These are phyloP conservation scores for Oppia nitens DNA, from an alignment of 1,140 invertebrate genomes.

Conservation along the genomic window DNA sequence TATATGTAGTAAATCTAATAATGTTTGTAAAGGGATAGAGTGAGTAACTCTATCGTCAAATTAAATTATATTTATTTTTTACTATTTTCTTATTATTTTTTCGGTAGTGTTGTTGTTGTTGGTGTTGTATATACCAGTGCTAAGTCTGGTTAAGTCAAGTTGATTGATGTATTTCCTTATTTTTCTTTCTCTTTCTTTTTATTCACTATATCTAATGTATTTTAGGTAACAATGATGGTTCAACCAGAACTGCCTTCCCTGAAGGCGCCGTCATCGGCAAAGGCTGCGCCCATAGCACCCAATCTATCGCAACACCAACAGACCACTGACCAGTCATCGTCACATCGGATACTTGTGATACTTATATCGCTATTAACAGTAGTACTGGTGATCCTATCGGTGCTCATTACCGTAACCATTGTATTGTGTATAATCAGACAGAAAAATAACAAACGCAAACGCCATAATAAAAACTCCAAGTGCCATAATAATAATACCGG, in stretches of 20 bases:
- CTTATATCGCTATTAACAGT: neutral
- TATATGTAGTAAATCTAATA: too few species aligned
- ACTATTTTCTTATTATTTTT: too few species aligned
- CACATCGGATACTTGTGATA: neutral
- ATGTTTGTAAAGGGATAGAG: too few species aligned
- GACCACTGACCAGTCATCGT: neutral
- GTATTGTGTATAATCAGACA: neutral
- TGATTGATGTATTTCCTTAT: too few species aligned
- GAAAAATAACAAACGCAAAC: neutral
- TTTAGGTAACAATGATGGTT: neutral
- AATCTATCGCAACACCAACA: neutral
- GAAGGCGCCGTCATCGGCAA: neutral
- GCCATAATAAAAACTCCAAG: too few species aligned
- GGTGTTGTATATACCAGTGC: too few species aligned
- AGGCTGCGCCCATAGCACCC: neutral
- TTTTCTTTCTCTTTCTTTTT: too few species aligned
- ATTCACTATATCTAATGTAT: too few species aligned
- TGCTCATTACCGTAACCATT: neutral
- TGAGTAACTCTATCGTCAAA: too few species aligned
- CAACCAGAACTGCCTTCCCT: neutral
- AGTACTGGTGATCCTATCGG: neutral
- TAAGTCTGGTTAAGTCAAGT: too few species aligned
- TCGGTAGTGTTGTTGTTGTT: too few species aligned
- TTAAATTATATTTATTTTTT: too few species aligned
- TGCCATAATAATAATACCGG: neutral